Conservation (phyloP, 2,888 invertebrate species). For the Eupsilia transversa region DNA sequence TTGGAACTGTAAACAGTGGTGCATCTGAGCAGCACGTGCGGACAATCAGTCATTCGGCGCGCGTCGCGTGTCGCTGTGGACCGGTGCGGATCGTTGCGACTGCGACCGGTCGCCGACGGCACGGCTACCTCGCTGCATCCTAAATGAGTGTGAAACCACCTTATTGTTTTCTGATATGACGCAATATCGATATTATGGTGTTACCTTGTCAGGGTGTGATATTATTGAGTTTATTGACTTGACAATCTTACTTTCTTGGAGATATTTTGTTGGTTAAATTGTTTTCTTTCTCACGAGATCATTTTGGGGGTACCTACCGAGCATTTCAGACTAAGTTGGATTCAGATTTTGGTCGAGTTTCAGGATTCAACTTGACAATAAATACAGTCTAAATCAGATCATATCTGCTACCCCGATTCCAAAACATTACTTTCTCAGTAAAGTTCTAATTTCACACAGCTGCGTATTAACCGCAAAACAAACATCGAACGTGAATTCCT, state of each 20-base stretch:
- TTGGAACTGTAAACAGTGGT: conserved; percentile 52
- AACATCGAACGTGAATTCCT: conserved; percentile 48
- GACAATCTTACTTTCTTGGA: background rate
- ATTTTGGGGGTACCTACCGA: too few relatives aligned
- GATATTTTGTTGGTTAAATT: background rate
- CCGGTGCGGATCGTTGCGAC: conserved; percentile 43
- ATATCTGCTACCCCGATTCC: background rate
- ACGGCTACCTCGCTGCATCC: conserved; percentile 68
- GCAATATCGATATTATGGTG: conserved; percentile 21
- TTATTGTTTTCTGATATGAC: conserved; percentile 66
- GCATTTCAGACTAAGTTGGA: too few relatives aligned
- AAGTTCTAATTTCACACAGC: conserved; percentile 29
- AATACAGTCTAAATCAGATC: background rate
- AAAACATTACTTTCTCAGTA: background rate
- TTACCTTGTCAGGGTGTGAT: conserved; percentile 25
- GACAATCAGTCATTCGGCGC: conserved; percentile 76
- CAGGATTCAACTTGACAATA: background rate
- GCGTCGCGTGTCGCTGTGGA: conserved; percentile 65
- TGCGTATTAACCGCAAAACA: conserved; percentile 22
- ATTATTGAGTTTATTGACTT: conserved; percentile 28
- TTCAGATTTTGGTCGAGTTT: too few relatives aligned
- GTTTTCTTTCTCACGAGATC: background rate
- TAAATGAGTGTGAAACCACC: conserved; percentile 60
- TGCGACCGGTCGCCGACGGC: conserved; percentile 44
- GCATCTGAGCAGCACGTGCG: conserved; percentile 71